Base-by-base conservation (phyloP, 2,888 invertebrate genomes). In the Dioctria rufipes region DNA sequence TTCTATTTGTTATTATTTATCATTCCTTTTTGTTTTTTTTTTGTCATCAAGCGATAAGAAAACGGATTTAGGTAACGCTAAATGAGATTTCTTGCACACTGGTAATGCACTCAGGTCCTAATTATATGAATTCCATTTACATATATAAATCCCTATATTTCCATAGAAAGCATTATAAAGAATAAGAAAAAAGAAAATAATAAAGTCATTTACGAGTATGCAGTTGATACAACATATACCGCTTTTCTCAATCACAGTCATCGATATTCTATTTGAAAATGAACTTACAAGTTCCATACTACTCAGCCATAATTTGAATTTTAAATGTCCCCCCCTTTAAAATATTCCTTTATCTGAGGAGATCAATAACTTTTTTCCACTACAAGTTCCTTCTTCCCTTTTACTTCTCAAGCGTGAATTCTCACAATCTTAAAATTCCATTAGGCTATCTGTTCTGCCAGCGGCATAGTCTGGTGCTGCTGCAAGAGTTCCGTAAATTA, bases 351-450 rank as follows among this genome's bases (percentile, higher is more conserved):
- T 67, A 67, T 67, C 67, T 42, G 46, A 43, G 25, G 46, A 25
- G 46, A 43, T 46, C 25, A 43, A 46, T 4, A 42, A 43, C 13
- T 43, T 54, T 71, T 71, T 46, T 6, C 49, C n/a, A 25, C 25
- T 43, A 46, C 46, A 63, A 37, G 39, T 25, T 5, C 9, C 5
- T 6, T 11, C 46, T 37, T 25, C 40, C 37, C 67, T 46, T 67
- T 67, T 67, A 43, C 67, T 46, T 46, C 25, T n/a, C 51, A 51
- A 39, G 39, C 54, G 54, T 71, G 54, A 71, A 43, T 71, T 71
- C 71, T 54, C 54, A 71, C 75, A 75, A 60, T 75, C 75, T 58
- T 75, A 75, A 61, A 75, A 58, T 75, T 75, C 75, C 75, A 75
- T 75, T 75, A 75, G 61, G 61, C 58, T 71, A 71, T 71, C 71